phyloP scores from a whole-genome alignment of 2,888 invertebrate species.

The Junonia oenone region DNA sequence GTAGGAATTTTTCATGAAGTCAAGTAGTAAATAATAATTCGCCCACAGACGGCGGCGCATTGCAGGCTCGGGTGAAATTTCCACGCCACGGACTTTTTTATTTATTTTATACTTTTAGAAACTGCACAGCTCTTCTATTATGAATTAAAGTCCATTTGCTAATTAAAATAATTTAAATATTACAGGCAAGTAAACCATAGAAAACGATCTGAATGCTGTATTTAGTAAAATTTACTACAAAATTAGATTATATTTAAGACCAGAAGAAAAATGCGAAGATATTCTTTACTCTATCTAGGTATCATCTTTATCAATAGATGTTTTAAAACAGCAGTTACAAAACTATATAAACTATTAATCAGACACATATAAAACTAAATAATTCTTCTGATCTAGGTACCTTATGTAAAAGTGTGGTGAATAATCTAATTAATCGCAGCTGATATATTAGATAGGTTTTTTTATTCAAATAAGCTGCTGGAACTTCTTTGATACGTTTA shows the following conservation, averaged over 20 bases:
- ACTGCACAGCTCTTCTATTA: neutral
- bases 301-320: too few relatives aligned
- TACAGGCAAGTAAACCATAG: neutral
- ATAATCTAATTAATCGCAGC: too few relatives aligned
- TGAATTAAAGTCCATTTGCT: neutral
- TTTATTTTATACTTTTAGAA: neutral
- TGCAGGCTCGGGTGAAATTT: neutral
- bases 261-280: neutral
- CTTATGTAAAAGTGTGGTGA: too few relatives aligned
- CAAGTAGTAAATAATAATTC: neutral
- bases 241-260: too few relatives aligned
- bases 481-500: too few relatives aligned
- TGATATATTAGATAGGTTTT: too few relatives aligned
- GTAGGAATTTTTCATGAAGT: neutral
- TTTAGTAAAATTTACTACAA: neutral
- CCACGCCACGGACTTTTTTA: neutral
- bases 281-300: too few relatives aligned
- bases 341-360: too few relatives aligned
- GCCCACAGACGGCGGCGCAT: neutral
- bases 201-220: neutral
- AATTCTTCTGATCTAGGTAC: too few relatives aligned
- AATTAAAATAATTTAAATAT: neutral
- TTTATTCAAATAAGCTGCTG: too few relatives aligned
- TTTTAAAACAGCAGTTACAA: too few relatives aligned
- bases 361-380: too few relatives aligned